Base-by-base conservation (phyloP, 2,113 vertebrate species). In the Ovis canadensis region DNA sequence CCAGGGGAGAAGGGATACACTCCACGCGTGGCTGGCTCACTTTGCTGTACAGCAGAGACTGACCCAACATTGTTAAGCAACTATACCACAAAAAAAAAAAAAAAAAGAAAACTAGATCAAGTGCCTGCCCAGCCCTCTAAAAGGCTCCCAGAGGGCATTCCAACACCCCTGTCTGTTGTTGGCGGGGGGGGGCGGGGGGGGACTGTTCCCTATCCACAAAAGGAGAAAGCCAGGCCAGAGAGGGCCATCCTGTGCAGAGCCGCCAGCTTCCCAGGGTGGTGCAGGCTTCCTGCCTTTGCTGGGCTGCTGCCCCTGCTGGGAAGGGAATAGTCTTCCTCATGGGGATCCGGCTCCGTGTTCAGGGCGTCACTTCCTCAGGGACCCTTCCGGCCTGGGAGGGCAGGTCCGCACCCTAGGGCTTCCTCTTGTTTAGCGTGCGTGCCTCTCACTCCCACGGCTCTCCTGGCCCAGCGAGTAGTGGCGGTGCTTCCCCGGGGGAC, bases 341-440 rank as follows among this genome's bases (percentile, higher is more conserved):
- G 57, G 16, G 0, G 82, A 14, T 45, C 23, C 36, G 7, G 10
- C 5, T 25, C 85, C 0, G 33, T 6, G 54, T 36, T 59, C 7
- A 67, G 6, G 88, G 43, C 23, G 86, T 96, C 98, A 96, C 98
- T 98, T 98, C 98, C 98, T 90, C 81, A 29, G 86, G 52, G 67
- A 17, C 31, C 43, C 83, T 89, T 95, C 97, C 80, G 6, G 92
- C 43, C 81, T 4, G 45, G 52, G 67, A 87, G 91, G 96, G 71
- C 5, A 9, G 88, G 94, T 78, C 94, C 90, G 83, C 4, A 23
- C 86, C 94, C 16, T 0, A 14, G 90, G n/a, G 62, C 33, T 96
- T 97, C 94, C 95, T 87, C 94, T 82, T 80, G 62, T 43, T 7
- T 36, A 50, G 59, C 9, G 0, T 0, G 43, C 10, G 21, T 91